phyloP scores from a whole-genome alignment of 2,888 invertebrate species.

The Hylaea fasciaria region DNA sequence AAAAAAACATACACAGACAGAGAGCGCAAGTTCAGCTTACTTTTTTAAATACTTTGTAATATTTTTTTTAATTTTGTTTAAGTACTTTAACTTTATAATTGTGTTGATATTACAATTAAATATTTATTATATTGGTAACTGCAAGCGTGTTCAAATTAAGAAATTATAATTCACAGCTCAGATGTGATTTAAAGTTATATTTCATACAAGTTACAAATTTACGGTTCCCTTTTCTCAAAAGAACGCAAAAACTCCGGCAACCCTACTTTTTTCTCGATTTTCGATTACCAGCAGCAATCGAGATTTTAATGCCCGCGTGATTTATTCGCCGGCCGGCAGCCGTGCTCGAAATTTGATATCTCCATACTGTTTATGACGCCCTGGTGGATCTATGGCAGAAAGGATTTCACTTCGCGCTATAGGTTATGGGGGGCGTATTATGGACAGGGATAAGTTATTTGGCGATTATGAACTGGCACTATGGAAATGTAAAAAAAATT shows the following conservation, averaged over 20 bases:
- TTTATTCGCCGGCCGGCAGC: slow-evolving; percentile 69
- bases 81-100: too few species aligned
- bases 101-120: too few species aligned
- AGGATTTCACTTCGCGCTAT: slow-evolving; percentile 42
- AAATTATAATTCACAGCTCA: too few species aligned
- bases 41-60: background rate
- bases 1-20: too few species aligned
- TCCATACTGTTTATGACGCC: slow-evolving; percentile 76
- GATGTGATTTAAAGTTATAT: background rate
- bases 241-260: background rate
- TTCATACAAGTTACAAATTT: too few species aligned
- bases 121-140: too few species aligned
- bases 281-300: slow-evolving; percentile 83
- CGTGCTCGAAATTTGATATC: slow-evolving; percentile 82
- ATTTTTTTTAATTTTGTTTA: too few species aligned
- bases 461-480: background rate
- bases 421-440: slow-evolving; percentile 23
- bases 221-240: too few species aligned
- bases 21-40: background rate
- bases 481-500: too few species aligned
- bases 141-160: too few species aligned
- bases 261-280: slow-evolving; percentile 61
- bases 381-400: slow-evolving; percentile 59
- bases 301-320: slow-evolving; percentile 81
- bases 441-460: background rate